Percentiles rank a stretch among this genome's conserved stretches.
phyloP scores from a whole-genome alignment of 2,113 vertebrate species.

The Gymnarchus niloticus region DNA sequence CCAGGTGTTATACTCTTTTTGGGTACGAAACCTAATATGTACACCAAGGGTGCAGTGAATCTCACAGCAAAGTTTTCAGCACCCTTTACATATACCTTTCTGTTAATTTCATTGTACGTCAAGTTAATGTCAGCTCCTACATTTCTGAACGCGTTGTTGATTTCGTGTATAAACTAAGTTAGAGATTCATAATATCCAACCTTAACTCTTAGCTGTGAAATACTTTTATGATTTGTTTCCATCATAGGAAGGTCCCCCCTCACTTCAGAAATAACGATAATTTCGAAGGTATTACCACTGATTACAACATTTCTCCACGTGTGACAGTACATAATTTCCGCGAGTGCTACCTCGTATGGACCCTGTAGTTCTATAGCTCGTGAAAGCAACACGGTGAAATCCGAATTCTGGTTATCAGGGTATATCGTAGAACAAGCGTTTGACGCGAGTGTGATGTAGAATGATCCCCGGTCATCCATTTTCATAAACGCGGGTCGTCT shows the following conservation, averaged over 20 bases:
- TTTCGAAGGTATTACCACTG: too few species aligned
- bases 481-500: too few species aligned
- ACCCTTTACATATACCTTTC: background rate
- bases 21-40: background rate
- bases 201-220: too few species aligned
- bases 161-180: background rate
- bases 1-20: background rate
- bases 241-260: too few species aligned
- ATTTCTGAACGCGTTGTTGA: background rate
- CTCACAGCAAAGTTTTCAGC: too few species aligned
- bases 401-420: background rate
- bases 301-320: background rate
- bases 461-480: background rate
- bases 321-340: constrained; percentile 7
- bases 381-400: background rate
- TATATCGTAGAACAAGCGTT: background rate
- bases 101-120: background rate
- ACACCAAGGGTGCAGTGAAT: background rate
- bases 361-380: background rate
- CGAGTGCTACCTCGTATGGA: background rate
- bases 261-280: background rate
- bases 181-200: background rate
- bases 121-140: background rate
- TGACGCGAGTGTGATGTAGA: background rate
- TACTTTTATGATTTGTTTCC: background rate